Percentiles rank a stretch among this genome's conserved stretches.
phyloP scores from a whole-genome alignment of 2,113 vertebrate species.

The Tachysurus fulvidraco region DNA sequence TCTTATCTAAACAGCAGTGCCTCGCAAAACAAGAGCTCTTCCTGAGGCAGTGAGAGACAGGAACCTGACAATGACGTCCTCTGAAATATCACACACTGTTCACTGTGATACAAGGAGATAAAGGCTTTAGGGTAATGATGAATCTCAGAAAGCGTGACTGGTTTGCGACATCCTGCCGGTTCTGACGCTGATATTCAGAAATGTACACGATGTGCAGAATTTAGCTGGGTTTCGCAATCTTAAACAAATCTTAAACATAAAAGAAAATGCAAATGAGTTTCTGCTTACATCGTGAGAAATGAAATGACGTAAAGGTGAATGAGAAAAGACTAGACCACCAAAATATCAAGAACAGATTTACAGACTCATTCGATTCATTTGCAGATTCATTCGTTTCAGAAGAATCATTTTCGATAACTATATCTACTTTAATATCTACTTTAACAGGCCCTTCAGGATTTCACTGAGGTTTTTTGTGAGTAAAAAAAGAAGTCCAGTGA shows the following conservation, averaged over 20 bases:
- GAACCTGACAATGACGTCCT: constrained; percentile 29
- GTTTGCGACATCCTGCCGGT: constrained; percentile 9
- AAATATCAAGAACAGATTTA: neutral
- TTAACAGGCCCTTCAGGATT: too few relatives aligned
- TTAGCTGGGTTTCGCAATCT: neutral
- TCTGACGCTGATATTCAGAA: neutral
- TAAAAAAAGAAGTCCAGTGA: too few relatives aligned
- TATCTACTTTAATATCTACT: too few relatives aligned
- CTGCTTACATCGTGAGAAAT: neutral
- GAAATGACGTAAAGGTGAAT: neutral
- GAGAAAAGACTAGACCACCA: neutral
- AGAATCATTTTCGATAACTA: too few relatives aligned
- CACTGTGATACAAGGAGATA: neutral
- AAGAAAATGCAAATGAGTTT: neutral
- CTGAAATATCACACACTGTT: constrained; percentile 5
- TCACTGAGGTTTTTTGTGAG: too few relatives aligned
- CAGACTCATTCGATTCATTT: neutral
- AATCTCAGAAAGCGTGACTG: neutral
- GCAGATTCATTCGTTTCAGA: neutral
- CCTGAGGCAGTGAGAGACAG: constrained; percentile 25
- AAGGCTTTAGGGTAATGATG: neutral
- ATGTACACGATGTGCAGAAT: neutral
- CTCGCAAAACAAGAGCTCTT: constrained; percentile 32
- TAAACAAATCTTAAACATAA: neutral
- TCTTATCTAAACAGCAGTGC: constrained; percentile 33